Evolutionary conservation across 2,113 vertebrate genomes (phyloP).

Genomic region (Hymenochirus boettgeri): DNA sequence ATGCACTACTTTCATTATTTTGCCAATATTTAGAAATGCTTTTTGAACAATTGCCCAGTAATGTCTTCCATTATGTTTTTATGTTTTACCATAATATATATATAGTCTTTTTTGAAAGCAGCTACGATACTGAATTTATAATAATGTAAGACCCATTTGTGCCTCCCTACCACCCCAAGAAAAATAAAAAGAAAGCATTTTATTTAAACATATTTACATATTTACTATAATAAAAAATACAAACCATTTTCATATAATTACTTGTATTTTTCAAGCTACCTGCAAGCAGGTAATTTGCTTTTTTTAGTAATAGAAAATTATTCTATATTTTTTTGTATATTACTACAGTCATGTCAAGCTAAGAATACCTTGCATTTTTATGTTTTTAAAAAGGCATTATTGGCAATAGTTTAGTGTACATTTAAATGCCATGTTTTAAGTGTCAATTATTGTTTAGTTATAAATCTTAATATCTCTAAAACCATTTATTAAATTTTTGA

Average conservation of each 20-base stretch:
- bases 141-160: constrained; percentile 3
- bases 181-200: constrained; percentile 38
- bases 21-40: background rate
- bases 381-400: constrained; percentile 32
- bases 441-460: constrained; percentile 34
- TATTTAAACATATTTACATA: constrained; percentile 32
- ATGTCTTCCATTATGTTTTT: constrained; percentile 12
- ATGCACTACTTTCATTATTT: background rate
- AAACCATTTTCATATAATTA: constrained; percentile 25
- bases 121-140: background rate
- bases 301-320: constrained; percentile 29
- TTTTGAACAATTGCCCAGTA: constrained; percentile 10
- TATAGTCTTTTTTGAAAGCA: background rate
- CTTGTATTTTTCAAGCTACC: constrained; percentile 31
- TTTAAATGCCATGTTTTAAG: constrained; percentile 34
- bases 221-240: constrained; percentile 31
- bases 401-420: constrained; percentile 32
- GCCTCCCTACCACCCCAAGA: constrained; percentile 13
- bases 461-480: constrained; percentile 27
- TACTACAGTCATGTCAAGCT: constrained; percentile 34
- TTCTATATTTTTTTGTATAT: constrained; percentile 27
- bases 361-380: constrained; percentile 22
- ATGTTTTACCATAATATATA: background rate
- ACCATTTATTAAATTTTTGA: constrained; percentile 2
- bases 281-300: constrained; percentile 37